Base-by-base conservation (phyloP, 2,113 vertebrate genomes). In the Callocephalon fimbriatum region DNA sequence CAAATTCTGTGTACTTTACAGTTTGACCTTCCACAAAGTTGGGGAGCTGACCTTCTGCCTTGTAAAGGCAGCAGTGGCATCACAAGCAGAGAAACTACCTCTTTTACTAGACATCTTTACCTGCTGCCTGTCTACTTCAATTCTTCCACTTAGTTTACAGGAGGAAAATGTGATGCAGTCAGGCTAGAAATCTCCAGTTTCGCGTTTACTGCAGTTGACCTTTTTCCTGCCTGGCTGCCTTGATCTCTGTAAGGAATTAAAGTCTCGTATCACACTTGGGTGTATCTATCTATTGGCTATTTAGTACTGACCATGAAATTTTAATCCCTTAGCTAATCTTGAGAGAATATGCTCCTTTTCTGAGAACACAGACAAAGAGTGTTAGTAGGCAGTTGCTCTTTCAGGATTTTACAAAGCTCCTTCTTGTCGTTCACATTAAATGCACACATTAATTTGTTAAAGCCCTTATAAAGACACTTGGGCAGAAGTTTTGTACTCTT, bases 231-330 rank as follows among this genome's bases (percentile, higher is more conserved):
- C 44, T 53, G 15, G 7, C 7, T 80, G 29, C 25, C 26, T 73
- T 35, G 20, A 16, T 26, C 26, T 61, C 8, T 47, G 12, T 77
- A 25, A 51, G 54, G 22, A 84, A 53, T 35, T 73, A 27, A 50
- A 67, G 16, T 68, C 27, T 72, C 0, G 0, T 59, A 50, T n/a
- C 44, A 38, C 8, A 45, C 8, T 38, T 4, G 12, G 10, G 22
- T 90, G 15, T 44, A n/a, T 48, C 15, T 26, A 21, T n/a, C 18
- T 80, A 17, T 56, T 51, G 16, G 3, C 29, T 86, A 6, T 38
- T 77, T 44, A 51, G 44, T 40, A 63, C 8, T 47, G 9, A 56
- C n/a, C 3, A 35, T 51, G 45, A 74, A 22, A 62, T 66, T 56
- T 66, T 53, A 53, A 7, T 48, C 6, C 9, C 4, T 50, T 71